Evolutionary conservation across 2,113 vertebrate species (phyloP).

Genomic region (Sinocyclocheilus rhinocerous): DNA sequence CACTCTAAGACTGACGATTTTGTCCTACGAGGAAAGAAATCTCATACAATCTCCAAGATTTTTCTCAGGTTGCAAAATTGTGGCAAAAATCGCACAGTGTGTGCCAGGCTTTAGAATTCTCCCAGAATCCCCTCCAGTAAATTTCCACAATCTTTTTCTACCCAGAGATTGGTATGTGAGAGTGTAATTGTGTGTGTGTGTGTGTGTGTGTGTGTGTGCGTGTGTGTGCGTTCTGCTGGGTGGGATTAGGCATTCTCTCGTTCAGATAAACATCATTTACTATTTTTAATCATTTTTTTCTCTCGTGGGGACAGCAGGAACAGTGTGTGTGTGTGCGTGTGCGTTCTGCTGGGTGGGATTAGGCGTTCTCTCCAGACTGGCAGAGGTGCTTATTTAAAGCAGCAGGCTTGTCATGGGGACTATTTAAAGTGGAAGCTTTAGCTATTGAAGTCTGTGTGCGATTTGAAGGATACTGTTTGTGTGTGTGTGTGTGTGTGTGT

Average conservation of each 20-base stretch:
- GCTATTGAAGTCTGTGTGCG: constrained; percentile 68
- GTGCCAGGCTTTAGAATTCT: constrained; percentile 63
- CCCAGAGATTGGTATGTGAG: constrained; percentile 55
- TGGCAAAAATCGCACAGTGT: not conserved
- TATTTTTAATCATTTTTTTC: too few relatives aligned
- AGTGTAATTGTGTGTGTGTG: too few relatives aligned
- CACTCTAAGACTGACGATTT: not conserved
- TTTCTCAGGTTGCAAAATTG: not conserved
- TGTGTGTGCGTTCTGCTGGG: too few relatives aligned
- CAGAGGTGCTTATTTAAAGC: constrained; percentile 77
- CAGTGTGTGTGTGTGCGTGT: constrained; percentile 11
- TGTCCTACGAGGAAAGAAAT: not conserved
- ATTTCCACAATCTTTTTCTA: constrained; percentile 10
- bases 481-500: too few relatives aligned
- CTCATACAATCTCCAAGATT: not conserved
- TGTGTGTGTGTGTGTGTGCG: not conserved
- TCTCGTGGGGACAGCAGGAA: too few relatives aligned
- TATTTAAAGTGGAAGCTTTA: constrained; percentile 77
- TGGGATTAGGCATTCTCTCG: too few relatives aligned
- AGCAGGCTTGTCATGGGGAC: constrained; percentile 74
- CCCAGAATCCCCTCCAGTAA: constrained; percentile 58
- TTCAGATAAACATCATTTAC: too few relatives aligned
- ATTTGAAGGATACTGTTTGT: not conserved
- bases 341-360: constrained; percentile 30
- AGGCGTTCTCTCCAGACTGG: constrained; percentile 69